Percentiles rank a stretch among this genome's conserved stretches.
Evolutionary conservation across 2,113 vertebrate genomes (phyloP).

Genomic region (Phalacrocorax pelagicus): DNA sequence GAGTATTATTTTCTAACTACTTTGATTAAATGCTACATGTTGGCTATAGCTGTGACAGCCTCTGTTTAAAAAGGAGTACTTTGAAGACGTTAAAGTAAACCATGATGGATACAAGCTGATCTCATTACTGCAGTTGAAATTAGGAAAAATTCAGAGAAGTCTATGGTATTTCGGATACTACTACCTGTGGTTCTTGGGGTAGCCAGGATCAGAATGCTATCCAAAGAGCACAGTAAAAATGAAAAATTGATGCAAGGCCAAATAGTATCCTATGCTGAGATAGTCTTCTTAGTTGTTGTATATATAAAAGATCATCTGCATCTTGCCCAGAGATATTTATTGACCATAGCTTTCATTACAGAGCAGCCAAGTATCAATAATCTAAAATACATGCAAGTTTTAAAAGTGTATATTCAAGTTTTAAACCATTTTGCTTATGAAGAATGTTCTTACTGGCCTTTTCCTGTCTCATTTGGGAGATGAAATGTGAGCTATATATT

Average conservation of each 20-base stretch:
- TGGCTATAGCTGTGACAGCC: background rate
- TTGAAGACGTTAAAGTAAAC: background rate
- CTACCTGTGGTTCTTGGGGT: too few relatives aligned
- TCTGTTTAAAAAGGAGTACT: background rate
- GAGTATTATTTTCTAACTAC: background rate
- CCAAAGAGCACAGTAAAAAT: background rate
- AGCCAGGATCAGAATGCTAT: background rate
- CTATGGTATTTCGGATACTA: background rate
- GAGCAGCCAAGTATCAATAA: conserved; percentile 55
- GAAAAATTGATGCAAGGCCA: background rate
- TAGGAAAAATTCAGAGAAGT: background rate
- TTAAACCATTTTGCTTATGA: conserved; percentile 63
- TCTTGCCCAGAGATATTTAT: conserved; percentile 47
- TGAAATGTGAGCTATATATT: conserved; percentile 42
- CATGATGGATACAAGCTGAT: background rate
- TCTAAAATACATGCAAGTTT: conserved; percentile 55
- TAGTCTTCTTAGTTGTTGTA: background rate
- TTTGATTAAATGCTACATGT: background rate
- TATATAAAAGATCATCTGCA: background rate
- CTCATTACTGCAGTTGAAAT: background rate
- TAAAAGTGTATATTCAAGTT: conserved; percentile 57
- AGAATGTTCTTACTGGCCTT: conserved; percentile 62
- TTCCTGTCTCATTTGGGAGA: conserved; percentile 67
- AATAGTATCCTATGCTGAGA: background rate
- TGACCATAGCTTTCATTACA: conserved; percentile 36